A percentile compares a stretch with the other conserved stretches of the same genome.
Evolutionary conservation across 2,888 invertebrate genomes (phyloP).

Genomic region (Neuroscelio doddi): DNA sequence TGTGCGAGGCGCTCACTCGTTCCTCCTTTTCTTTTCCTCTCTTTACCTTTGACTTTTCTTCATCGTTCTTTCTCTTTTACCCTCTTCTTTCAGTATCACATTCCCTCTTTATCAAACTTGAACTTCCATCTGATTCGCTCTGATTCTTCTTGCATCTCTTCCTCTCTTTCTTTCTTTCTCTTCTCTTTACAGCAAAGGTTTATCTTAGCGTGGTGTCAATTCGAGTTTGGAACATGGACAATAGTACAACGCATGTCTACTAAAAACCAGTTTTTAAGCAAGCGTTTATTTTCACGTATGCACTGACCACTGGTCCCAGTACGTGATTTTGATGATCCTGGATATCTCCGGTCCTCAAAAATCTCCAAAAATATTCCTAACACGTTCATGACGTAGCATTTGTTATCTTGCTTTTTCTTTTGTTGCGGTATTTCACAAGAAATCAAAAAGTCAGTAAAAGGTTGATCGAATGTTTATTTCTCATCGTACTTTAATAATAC

Average conservation of each 20-base stretch:
- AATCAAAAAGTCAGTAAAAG: conserved; percentile 36
- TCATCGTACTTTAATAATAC: conserved; percentile 1
- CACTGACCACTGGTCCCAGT: conserved; percentile 43
- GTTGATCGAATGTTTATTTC: conserved; percentile 23
- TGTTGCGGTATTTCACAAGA: conserved; percentile 24
- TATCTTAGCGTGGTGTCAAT: conserved; percentile 69
- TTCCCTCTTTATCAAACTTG: conserved; percentile 22
- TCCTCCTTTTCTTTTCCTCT: conserved; percentile 36
- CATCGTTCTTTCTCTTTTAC: conserved; percentile 15
- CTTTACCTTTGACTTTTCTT: conserved; percentile 22
- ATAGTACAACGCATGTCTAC: conserved; percentile 69
- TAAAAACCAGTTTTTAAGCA: conserved; percentile 69
- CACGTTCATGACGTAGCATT: conserved; percentile 28
- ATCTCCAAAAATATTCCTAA: conserved; percentile 37
- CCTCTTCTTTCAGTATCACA: conserved; percentile 38
- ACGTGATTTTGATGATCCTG: conserved; percentile 41
- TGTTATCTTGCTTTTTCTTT: conserved; percentile 25
- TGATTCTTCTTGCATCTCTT: conserved; percentile 30
- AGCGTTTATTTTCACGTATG: conserved; percentile 60
- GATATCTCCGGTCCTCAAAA: conserved; percentile 9
- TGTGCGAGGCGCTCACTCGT: conserved; percentile 59
- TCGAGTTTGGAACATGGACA: conserved; percentile 69
- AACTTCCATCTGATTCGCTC: conserved; percentile 18
- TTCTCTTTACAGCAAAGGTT: conserved; percentile 51
- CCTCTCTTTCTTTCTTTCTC: conserved; percentile 18